Evolutionary conservation across 2,888 invertebrate species (phyloP), one percentile per base, ranked within the genome.

Genomic region (Bursaphelenchus okinawaensis): DNA sequence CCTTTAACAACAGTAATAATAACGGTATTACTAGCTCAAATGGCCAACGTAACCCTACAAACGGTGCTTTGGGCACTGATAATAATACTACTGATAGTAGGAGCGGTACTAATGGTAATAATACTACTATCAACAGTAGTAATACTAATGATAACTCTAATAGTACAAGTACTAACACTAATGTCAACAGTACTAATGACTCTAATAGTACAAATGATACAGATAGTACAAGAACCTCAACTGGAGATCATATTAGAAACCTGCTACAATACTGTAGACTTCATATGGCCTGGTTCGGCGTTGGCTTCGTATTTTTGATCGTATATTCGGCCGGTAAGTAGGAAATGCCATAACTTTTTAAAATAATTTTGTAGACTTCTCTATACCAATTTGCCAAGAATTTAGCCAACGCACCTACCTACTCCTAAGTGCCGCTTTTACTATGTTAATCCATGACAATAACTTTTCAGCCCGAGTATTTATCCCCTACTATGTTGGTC

Each of bases 391-490:
- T n/a, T n/a, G n/a, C n/a, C n/a, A n/a, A n/a, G n/a, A n/a, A n/a
- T n/a, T n/a, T n/a, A n/a, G n/a, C n/a, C n/a, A n/a, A n/a, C n/a
- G n/a, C n/a, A n/a, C n/a, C n/a, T n/a, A n/a, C n/a, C n/a, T n/a
- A n/a, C n/a, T n/a, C n/a, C n/a, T n/a, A n/a, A n/a, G n/a, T n/a
- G n/a, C n/a, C n/a, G n/a, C n/a, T n/a, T n/a, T n/a, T n/a, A n/a
- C n/a, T n/a, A n/a, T n/a, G n/a, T n/a, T n/a, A n/a, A n/a, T n/a
- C n/a, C n/a, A n/a, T n/a, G n/a, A n/a, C n/a, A n/a, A n/a, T n/a
- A n/a, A n/a, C 12, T 28, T 75, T 77, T 63, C 60, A 79, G 82
- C 80, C 7, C 76, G 82, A 20, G 73, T 83, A 19, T 81, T 81
- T 65, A 77, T 81, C 51, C 82, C 82, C 4, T 68, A 70, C 23